Conservation (phyloP, 2,888 invertebrate genomes). For the Argynnis bischoffii region DNA sequence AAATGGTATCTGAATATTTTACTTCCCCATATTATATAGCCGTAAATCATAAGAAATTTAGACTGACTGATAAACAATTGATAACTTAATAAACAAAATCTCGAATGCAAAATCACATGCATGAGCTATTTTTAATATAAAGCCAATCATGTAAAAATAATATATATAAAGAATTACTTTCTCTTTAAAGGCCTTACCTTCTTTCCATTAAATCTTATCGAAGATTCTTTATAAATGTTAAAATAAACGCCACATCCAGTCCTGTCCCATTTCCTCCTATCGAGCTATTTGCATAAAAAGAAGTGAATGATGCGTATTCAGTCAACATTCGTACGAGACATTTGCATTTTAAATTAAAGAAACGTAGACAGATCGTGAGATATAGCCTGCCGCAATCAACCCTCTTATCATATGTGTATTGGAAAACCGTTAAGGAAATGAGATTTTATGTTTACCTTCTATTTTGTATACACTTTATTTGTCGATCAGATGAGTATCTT, state of each 20-base stretch:
- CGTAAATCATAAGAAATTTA: no score
- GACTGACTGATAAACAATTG: no score
- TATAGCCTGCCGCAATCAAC: constrained; percentile 10
- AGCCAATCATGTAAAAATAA: no score
- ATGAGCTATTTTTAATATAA: no score
- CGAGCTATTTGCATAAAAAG: constrained; percentile 26
- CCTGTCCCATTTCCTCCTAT: constrained; percentile 14
- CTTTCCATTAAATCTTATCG: neutral
- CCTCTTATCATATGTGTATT: constrained; percentile 12
- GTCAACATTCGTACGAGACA: constrained; percentile 13
- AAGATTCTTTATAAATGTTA: constrained; percentile 10
- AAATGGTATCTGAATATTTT: no score
- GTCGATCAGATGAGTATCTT: no score
- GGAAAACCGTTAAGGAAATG: constrained; percentile 5
- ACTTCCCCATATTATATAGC: no score
- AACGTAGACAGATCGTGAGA: constrained; percentile 22
- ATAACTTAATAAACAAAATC: no score
- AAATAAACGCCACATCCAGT: constrained; percentile 8
- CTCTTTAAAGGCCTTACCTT: no score
- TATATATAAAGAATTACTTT: no score
- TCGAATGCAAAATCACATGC: no score
- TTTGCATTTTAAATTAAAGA: constrained; percentile 29
- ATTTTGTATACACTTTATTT: no score
- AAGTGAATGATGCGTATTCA: constrained; percentile 23
- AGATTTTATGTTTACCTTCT: constrained; percentile 1